Evolutionary conservation across 2,113 vertebrate genomes (phyloP).

Genomic region (Harpagus bidentatus): DNA sequence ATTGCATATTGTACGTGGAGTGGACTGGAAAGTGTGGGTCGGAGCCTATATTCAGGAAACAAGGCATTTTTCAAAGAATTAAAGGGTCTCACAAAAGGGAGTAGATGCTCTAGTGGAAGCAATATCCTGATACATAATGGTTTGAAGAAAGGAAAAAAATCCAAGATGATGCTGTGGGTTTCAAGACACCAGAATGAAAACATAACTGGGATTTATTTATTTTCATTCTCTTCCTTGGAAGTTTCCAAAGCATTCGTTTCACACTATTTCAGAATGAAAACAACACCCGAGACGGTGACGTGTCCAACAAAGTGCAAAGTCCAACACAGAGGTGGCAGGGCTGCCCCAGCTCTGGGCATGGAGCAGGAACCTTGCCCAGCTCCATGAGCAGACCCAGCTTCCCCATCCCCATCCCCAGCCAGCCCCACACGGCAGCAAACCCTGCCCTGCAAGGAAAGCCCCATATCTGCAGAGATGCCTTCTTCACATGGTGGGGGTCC

Average conservation of each 20-base stretch:
- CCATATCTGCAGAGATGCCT: too few relatives aligned
- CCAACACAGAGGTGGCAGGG: fast-evolving
- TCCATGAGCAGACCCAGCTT: not conserved
- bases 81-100: not conserved
- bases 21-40: not conserved
- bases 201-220: not conserved
- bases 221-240: not conserved
- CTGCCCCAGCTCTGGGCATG: not conserved
- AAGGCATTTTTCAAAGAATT: not conserved
- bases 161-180: not conserved
- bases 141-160: not conserved
- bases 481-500: fast-evolving
- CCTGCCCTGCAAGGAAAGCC: not conserved
- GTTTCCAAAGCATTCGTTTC: not conserved
- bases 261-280: not conserved
- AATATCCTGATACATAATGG: fast-evolving
- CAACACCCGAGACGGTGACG: not conserved
- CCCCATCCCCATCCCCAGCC: not conserved
- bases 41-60: not conserved
- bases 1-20: fast-evolving
- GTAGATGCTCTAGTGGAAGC: not conserved
- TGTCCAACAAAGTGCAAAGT: not conserved
- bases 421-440: not conserved
- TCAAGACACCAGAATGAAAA: not conserved
- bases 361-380: not conserved